Evolutionary conservation across 2,888 invertebrate genomes (phyloP), one percentile per base, ranked within the genome.

Genomic region (Helobdella robusta): DNA sequence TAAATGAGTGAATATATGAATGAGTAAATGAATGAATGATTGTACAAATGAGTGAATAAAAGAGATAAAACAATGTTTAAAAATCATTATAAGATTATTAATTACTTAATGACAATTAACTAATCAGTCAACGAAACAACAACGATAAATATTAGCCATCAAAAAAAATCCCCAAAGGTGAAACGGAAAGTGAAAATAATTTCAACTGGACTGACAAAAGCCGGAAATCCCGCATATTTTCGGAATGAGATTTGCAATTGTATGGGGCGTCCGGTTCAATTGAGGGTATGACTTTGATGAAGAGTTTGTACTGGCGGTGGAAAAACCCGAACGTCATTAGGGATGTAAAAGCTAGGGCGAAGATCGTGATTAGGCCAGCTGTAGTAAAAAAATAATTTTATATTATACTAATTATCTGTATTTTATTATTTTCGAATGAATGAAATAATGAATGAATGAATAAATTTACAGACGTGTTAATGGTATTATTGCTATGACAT

Each of bases 191-290:
- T 40, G 23, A 52, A 52, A n/a, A n/a, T n/a, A n/a, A n/a, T n/a
- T n/a, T n/a, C n/a, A n/a, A n/a, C n/a, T n/a, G n/a, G 25, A 62
- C 48, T 30, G 1, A 48, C 62, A 62, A 46, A 8, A 62, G 48
- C 34, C 62, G 23, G 32, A 62, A 62, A 35, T 62, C 62, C 25
- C 62, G 48, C 62, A 62, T 62, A 50, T 46, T 62, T 44, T 50
- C 44, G 1, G 62, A 28, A 30, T 62, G 62, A 28, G 44, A 40
- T 11, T 32, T 46, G 20, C 30, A 28, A 20, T 62, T 62, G 50
- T 48, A 62, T 8, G 28, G 50, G 4, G 50, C 62, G 34, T 62
- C 62, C 18, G 32, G 48, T 15, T 62, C 62, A n/a, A 62, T n/a
- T 11, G 20, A n/a, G 5, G 62, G 62, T 15, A 62, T n/a, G 18